Evolutionary conservation across 2,888 invertebrate species (phyloP), one percentile per base, ranked within the genome.

Genomic region (Pemphredon lugubris): DNA sequence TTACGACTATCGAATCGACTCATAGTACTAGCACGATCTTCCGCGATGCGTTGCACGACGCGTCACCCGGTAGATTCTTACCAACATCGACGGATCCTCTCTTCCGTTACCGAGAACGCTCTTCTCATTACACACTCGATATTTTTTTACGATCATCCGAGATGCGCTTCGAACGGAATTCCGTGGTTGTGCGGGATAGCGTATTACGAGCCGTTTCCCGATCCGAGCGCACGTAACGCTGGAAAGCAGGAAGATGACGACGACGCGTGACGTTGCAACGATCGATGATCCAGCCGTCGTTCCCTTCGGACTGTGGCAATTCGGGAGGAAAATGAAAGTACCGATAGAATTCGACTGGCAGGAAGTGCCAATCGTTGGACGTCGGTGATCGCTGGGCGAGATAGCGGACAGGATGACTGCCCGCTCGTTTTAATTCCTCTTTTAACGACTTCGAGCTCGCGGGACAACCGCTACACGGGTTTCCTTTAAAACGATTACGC

Each of bases 201-300:
- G 47, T n/a, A 21, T 26, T 23, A 26, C 65, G 13, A 6, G 57
- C 11, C 2, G 44, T 55, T 64, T 64, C 50, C 37, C 44, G 37
- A 55, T 20, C 23, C 11, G 32, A 7, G 20, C 42, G 72, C 78
- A 63, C 60, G 59, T 69, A 79, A 75, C 11, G n/a, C 59, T n/a
- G 37, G 57, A 66, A 74, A 76, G 32, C 23, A 59, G 66, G 58
- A 73, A 68, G 66, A 76, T 66, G 70, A 34, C 21, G n/a, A 5
- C 48, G 13, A 23, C 20, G 21, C 42, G 57, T 50, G 55, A 42
- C 34, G 58, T 47, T 18, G 26, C 65, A 40, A 59, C 70, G 75
- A 68, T 77, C 54, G 63, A 71, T 13, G 37, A 18, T 26, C 14
- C 2, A 1, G 16, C 14, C 21, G 13, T n/a, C n/a, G 44, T 23